Base-by-base conservation (phyloP, 2,888 invertebrate species). In the Steinernema hermaphroditum region DNA sequence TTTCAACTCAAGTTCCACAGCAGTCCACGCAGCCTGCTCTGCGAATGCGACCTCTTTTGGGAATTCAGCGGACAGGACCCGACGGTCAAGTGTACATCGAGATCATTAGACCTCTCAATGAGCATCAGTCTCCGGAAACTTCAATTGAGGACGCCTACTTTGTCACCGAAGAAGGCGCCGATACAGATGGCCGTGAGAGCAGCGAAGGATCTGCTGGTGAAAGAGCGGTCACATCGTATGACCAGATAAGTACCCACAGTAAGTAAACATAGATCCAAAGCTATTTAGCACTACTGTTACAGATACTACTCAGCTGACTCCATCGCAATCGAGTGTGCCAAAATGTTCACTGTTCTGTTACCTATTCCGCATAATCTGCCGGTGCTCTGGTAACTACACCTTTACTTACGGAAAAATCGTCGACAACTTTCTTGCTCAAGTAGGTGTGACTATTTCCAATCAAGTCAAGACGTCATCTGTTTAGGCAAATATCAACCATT, bases 71-170 rank as follows among this genome's bases (percentile, higher is more conserved):
- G 2, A 22, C 22, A 8, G 54, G 54, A 2, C 54, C 54, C 6
- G 27, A 54, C 16, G 54, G 54, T 27, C 54, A 54, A 54, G 27
- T 54, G 14, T 54, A 54, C 54, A 54, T 54, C 27, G 54, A 54
- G 27, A 22, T 54, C 22, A 12, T 24, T 6, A 46, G 46, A 46
- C 54, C 54, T 22, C 4, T 54, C 24, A 54, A 54, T 54, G 54
- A 54, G 54, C 6, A 54, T 8, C 6, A 27, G 24, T 6, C 8
- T 37, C 37, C 37, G 6, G 37, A 37, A 37, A 12, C 6, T 8
- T 37, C 37, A 37, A 37, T 54, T 6, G 54, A 54, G 27, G 16
- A 27, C 27, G 54, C 54, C 6, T 54, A 54, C 27, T 54, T 54
- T 54, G 54, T 54, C 27, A 54, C 54, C n/a, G 54, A 54, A 27